These are phyloP conservation scores for Scaptomyza hsui DNA, from an alignment of 1,140 invertebrate species.

Conservation along the genomic window DNA sequence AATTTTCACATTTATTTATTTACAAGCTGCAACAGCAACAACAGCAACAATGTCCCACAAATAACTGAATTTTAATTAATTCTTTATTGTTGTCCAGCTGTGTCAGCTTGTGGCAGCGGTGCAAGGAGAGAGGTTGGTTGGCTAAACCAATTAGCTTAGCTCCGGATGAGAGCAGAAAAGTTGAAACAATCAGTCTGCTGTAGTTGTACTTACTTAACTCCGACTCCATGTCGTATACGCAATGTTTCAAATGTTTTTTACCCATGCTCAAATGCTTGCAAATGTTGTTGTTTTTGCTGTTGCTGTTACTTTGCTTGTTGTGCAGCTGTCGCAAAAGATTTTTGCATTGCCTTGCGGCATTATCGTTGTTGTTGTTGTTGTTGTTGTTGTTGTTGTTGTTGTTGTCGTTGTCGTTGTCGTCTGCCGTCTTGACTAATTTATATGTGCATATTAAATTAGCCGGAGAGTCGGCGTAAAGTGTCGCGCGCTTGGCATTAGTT, in stretches of 20 bases:
- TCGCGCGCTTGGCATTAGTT: constrained; percentile 66
- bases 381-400: constrained; percentile 14
- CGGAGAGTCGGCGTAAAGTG: constrained; percentile 49
- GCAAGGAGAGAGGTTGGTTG: background rate
- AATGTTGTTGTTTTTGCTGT: constrained; percentile 23
- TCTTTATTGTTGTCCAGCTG: constrained; percentile 10
- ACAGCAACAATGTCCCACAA: background rate
- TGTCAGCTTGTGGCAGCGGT: too few relatives aligned
- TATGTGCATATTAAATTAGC: constrained; percentile 75
- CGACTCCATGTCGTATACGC: constrained; percentile 30
- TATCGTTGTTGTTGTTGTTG: background rate
- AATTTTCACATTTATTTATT: constrained; percentile 22
- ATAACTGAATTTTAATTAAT: constrained; percentile 29
- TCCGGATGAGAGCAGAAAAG: constrained; percentile 11
- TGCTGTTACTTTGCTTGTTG: constrained; percentile 14
- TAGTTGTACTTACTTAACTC: constrained; percentile 1
- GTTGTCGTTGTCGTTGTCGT: background rate
- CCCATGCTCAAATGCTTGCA: background rate
- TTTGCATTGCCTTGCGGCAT: constrained; percentile 22
- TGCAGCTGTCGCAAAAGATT: constrained; percentile 20
- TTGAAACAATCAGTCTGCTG: constrained; percentile 20
- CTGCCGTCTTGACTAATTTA: constrained; percentile 60
- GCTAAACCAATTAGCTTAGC: constrained; percentile 34
- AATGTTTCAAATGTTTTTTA: constrained; percentile 20
- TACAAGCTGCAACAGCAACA: background rate